Base-by-base conservation (phyloP, 2,888 invertebrate genomes). In the Gymnoscelis rufifasciata region DNA sequence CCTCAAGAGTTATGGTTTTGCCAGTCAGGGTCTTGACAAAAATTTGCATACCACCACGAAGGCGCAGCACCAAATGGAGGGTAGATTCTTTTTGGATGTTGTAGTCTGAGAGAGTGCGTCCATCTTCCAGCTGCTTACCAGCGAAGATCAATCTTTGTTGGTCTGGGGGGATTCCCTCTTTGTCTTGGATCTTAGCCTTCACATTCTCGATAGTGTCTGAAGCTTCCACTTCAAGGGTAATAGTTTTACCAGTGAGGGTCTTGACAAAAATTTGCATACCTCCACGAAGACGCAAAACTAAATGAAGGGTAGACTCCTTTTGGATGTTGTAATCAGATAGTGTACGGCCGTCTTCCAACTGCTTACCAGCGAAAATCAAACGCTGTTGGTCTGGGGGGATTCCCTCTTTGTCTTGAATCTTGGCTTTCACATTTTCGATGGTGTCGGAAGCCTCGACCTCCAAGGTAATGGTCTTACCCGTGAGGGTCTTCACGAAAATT, bases 191-290 rank as follows among this genome's bases (percentile, higher is more conserved):
- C 30, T 82, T 82, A 0, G 82, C 81, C 14, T 82, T 82, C 0
- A 82, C 82, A 66, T 82, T 82, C 7, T 82, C 82, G 15, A 82
- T 82, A 0, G 81, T 78, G 33, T 82, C 82, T 0, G 82, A 78
- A 0, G 82, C 54, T 13, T 82, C 82, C 0, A 82, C 81, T 39
- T 82, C 82, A 0, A 82, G 53, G 0, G 82, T 82, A n/a, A 82
- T 82, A 0, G 82, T 82, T 28, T 82, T 82, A 0, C 82, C 82
- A 1, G 82, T 82, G 0, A 82, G 57, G 0, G 82, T 82, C 28
- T 82, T 81, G 0, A 81, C 80, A 30, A 81, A 81, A n/a, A 80
- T 81, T 50, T 81, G 80, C 81, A 79, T 79, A 31, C 78, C 78
- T 47, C 80, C 79, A 19, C 80, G 68, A 0, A 80, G 76, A 62